Percentiles rank a stretch among this genome's conserved stretches.
Conservation (phyloP, 1,140 invertebrate species). For the Scaptomyza hsui region DNA sequence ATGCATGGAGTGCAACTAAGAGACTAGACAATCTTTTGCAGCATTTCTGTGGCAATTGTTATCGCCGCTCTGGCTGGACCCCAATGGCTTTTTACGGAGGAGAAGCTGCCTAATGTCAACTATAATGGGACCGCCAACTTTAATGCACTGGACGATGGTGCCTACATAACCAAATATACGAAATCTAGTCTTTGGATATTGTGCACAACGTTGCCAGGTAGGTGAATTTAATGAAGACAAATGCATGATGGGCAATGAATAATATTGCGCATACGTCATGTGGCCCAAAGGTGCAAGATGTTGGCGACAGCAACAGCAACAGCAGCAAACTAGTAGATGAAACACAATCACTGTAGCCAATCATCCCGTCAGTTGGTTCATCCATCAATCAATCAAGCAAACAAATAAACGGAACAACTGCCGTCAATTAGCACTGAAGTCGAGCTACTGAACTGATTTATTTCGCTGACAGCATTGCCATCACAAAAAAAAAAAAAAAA, state of each 20-base stretch:
- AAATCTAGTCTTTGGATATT: slow-evolving; percentile 83
- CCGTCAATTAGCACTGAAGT: slow-evolving; percentile 18
- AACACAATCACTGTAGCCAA: slow-evolving; percentile 22
- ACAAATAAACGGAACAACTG: slow-evolving; percentile 22
- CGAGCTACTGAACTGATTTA: slow-evolving; percentile 23
- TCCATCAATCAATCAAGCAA: slow-evolving; percentile 31
- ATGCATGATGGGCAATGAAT: slow-evolving; percentile 1
- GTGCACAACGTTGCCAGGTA: slow-evolving; percentile 77
- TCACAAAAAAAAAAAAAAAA: neutral
- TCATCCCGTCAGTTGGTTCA: slow-evolving; percentile 12
- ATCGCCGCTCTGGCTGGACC: slow-evolving; percentile 80
- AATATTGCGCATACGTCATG: slow-evolving; percentile 38
- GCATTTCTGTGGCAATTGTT: slow-evolving; percentile 82
- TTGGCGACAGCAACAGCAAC: neutral
- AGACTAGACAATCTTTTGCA: slow-evolving; percentile 25
- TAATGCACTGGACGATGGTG: slow-evolving; percentile 78
- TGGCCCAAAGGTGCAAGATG: neutral
- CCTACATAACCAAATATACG: slow-evolving; percentile 78
- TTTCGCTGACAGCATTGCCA: slow-evolving; percentile 33
- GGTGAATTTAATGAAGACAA: too few species aligned
- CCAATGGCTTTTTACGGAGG: slow-evolving; percentile 83
- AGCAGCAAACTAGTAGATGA: slow-evolving; percentile 1
- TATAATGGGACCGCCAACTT: slow-evolving; percentile 83
- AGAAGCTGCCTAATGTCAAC: slow-evolving; percentile 76
- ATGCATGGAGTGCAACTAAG: slow-evolving; percentile 18